These are phyloP conservation scores for Scaptomyza graminum DNA, from an alignment of 1,140 invertebrate genomes.

Conservation along the genomic window DNA sequence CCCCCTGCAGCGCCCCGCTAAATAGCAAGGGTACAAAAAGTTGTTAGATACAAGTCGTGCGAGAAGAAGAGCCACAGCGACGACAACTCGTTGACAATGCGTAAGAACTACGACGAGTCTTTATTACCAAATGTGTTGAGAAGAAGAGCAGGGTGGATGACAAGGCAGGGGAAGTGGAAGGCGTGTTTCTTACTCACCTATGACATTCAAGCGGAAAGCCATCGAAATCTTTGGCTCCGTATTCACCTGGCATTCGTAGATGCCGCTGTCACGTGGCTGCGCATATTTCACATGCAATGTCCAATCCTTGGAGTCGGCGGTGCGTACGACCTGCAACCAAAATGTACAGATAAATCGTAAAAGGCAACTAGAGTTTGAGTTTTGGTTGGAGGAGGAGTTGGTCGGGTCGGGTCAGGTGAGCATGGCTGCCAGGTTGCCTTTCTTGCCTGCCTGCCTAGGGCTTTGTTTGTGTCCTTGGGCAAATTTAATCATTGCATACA, in stretches of 20 bases:
- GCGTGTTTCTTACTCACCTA: constrained; percentile 89
- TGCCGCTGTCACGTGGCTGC: constrained; percentile 92
- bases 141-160: too few species aligned
- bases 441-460: background rate
- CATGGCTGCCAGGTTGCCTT: too few species aligned
- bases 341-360: constrained; percentile 61
- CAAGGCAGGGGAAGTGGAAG: background rate
- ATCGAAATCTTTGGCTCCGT: constrained; percentile 96
- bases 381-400: background rate
- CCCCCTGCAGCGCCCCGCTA: background rate
- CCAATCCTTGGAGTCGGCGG: constrained; percentile 95
- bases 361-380: background rate
- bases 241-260: constrained; percentile 96
- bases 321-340: constrained; percentile 89
- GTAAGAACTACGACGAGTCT: constrained; percentile 31
- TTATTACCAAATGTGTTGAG: background rate
- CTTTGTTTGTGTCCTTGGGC: constrained; percentile 54
- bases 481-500: constrained; percentile 81
- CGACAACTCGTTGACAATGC: constrained; percentile 67
- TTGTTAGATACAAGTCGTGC: constrained; percentile 54
- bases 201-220: constrained; percentile 93
- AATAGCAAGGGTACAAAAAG: constrained; percentile 21
- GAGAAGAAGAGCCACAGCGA: constrained; percentile 35
- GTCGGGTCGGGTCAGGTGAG: background rate
- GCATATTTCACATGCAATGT: constrained; percentile 96